phyloP scores from a whole-genome alignment of 2,888 invertebrate species.

The Isoperla grammatica region DNA sequence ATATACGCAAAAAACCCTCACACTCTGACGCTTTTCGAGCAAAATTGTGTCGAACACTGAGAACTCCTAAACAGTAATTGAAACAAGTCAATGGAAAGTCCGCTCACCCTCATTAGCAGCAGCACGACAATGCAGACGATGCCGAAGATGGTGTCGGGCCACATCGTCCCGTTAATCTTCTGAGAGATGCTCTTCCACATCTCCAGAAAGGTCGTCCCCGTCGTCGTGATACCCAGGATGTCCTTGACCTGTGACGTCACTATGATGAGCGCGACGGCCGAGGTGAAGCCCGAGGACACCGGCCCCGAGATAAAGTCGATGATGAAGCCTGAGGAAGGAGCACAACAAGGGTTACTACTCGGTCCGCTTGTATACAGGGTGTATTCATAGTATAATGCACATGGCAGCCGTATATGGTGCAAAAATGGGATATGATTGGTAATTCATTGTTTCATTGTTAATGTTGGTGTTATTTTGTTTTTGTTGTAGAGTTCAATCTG shows the following conservation, averaged over 20 bases:
- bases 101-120: constrained; percentile 70
- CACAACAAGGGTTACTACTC: no score
- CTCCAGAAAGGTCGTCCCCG: constrained; percentile 69
- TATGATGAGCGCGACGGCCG: constrained; percentile 83
- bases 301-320: constrained; percentile 88
- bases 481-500: no score
- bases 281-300: constrained; percentile 84
- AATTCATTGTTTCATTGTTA: no score
- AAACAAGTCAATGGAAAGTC: no score
- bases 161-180: constrained; percentile 58
- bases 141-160: constrained; percentile 72
- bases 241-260: constrained; percentile 69
- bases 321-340: constrained; percentile 57
- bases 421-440: no score
- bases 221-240: constrained; percentile 65
- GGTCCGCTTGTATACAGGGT: no score
- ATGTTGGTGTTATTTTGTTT: no score
- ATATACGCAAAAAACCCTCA: no score
- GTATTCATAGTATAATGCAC: constrained; percentile 2
- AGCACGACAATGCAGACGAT: constrained; percentile 66
- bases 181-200: constrained; percentile 68
- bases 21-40: no score
- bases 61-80: no score
- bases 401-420: no score
- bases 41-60: no score